Evolutionary conservation across 2,797 vertebrate genomes (phyloP).

Genomic region (Adelosebastes latens): DNA sequence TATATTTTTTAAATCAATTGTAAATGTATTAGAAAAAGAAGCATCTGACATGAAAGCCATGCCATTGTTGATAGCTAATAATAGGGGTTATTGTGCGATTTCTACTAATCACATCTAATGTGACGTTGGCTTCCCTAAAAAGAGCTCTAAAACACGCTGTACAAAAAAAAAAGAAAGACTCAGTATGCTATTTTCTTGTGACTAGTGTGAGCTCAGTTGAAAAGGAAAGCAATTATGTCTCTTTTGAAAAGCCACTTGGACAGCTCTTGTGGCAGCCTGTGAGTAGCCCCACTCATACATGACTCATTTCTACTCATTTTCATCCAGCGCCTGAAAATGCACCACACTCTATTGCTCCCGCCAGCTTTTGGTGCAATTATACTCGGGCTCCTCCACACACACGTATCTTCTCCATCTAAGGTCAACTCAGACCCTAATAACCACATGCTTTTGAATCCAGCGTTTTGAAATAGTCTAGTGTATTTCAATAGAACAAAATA

Average conservation of each 20-base stretch:
- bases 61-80: conserved; percentile 16
- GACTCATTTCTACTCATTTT: conserved; percentile 69
- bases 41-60: conserved; percentile 23
- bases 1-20: conserved; percentile 6
- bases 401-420: conserved; percentile 57
- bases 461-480: conserved; percentile 27
- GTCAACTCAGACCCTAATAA: conserved; percentile 49
- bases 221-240: conserved; percentile 72
- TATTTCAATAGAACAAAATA: neutral
- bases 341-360: conserved; percentile 42
- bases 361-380: conserved; percentile 62
- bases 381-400: conserved; percentile 18
- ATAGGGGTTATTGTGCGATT: conserved; percentile 38
- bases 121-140: conserved; percentile 26
- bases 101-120: conserved; percentile 27
- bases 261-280: conserved; percentile 60
- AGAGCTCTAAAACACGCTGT: conserved; percentile 17
- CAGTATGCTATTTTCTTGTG: conserved; percentile 49
- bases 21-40: conserved; percentile 22
- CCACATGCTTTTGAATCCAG: conserved; percentile 39
- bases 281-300: conserved; percentile 67
- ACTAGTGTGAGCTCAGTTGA: conserved; percentile 51
- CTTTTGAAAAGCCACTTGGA: conserved; percentile 72
- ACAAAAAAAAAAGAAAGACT: conserved; percentile 11
- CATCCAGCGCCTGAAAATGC: conserved; percentile 58